phyloP scores from a whole-genome alignment of 2,113 vertebrate genomes.

The Pteropus alecto region DNA sequence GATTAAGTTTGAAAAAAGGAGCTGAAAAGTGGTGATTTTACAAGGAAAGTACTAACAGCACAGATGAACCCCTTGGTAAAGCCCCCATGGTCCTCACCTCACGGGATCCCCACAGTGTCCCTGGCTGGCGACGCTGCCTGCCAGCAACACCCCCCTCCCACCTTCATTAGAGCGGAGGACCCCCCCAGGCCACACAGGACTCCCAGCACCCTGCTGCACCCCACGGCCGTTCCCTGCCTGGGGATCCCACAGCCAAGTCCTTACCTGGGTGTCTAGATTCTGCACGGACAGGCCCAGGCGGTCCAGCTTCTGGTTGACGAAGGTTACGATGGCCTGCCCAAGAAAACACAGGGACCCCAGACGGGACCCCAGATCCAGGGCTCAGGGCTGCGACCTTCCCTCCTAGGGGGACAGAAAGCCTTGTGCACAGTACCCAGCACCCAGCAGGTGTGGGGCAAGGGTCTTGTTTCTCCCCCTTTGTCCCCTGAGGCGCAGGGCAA shows the following conservation, averaged over 20 bases:
- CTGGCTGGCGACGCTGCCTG: no score
- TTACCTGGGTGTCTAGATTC: constrained; percentile 90
- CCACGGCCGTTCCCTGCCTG: rapidly evolving
- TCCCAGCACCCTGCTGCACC: rapidly evolving
- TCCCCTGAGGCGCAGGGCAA: rapidly evolving
- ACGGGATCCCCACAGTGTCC: rapidly evolving
- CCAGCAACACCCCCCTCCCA: rapidly evolving
- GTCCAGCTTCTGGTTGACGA: constrained; percentile 89
- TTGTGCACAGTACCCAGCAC: rapidly evolving
- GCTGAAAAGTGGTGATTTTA: not conserved
- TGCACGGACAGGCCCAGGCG: constrained; percentile 88
- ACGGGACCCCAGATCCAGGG: not conserved
- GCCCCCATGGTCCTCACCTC: rapidly evolving
- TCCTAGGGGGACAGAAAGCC: rapidly evolving
- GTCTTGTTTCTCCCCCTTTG: not conserved
- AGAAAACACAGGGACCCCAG: no score
- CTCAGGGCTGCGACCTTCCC: rapidly evolving
- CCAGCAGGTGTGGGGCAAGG: not conserved
- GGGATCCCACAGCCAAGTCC: not conserved
- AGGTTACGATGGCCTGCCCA: constrained; percentile 88
- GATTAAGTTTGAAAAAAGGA: not conserved
- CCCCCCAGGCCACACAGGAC: not conserved
- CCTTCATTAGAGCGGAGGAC: no score
- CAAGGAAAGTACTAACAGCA: not conserved
- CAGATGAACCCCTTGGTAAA: not conserved